Percentiles rank a stretch among this genome's conserved stretches.
phyloP scores from a whole-genome alignment of 2,888 invertebrate species.

The Theretra japonica region DNA sequence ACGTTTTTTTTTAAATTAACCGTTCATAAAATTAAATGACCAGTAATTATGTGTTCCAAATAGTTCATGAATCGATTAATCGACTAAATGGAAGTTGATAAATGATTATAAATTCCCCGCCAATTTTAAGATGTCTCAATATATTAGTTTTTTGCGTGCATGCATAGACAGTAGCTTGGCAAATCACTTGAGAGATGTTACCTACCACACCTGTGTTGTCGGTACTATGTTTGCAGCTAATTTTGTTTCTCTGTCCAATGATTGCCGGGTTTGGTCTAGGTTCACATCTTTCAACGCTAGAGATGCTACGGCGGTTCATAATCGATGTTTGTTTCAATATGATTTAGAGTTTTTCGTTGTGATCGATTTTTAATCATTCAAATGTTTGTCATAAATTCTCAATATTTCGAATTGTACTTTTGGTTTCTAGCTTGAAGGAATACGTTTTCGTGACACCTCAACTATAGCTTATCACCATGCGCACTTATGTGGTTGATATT shows the following conservation, averaged over 20 bases:
- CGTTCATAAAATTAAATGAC: too few relatives aligned
- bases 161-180: slow-evolving; percentile 54
- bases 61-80: neutral
- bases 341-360: neutral
- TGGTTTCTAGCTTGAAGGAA: neutral
- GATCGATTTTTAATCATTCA: neutral
- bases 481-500: neutral
- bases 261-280: slow-evolving; percentile 73
- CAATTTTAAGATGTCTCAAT: slow-evolving; percentile 10
- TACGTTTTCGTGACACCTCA: neutral
- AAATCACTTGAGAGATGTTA: slow-evolving; percentile 83
- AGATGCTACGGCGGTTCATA: slow-evolving; percentile 19
- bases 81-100: neutral
- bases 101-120: too few relatives aligned
- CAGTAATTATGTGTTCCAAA: too few relatives aligned
- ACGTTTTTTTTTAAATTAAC: too few relatives aligned
- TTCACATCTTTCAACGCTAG: slow-evolving; percentile 77
- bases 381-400: neutral
- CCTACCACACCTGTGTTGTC: slow-evolving; percentile 74
- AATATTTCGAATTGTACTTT: neutral
- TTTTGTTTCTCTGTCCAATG: slow-evolving; percentile 65
- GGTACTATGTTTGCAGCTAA: slow-evolving; percentile 44
- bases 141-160: slow-evolving; percentile 53
- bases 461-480: neutral
- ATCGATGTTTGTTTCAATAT: slow-evolving; percentile 42